Percentiles rank a stretch among this genome's conserved stretches.
phyloP scores from a whole-genome alignment of 2,113 vertebrate genomes.

The Taurulus bubalis region DNA sequence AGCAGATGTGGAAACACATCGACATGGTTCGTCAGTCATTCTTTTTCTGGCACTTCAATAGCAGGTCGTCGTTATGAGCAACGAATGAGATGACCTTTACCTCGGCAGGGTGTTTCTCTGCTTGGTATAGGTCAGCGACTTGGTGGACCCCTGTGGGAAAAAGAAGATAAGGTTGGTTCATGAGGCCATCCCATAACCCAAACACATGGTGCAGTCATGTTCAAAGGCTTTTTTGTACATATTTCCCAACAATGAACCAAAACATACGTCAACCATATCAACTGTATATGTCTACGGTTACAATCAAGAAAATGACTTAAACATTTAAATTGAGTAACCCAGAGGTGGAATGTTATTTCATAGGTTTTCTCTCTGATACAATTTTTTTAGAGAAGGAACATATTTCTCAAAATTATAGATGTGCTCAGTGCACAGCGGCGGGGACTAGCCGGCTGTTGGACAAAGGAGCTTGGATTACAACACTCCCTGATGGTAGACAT shows the following conservation, averaged over 20 bases:
- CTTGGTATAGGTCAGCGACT: conserved; percentile 78
- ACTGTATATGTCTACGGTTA: neutral
- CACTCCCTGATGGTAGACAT: no score
- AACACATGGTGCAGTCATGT: neutral
- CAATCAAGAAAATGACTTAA: neutral
- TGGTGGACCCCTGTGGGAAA: conserved; percentile 74
- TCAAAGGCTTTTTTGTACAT: neutral
- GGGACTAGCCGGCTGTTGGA: no score
- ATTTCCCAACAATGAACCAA: neutral
- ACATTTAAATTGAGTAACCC: neutral
- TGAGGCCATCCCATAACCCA: neutral
- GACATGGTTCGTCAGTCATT: no score
- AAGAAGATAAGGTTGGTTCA: neutral
- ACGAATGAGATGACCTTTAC: conserved; percentile 51
- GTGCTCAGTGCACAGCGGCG: no score
- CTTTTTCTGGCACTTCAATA: neutral
- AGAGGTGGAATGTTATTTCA: neutral
- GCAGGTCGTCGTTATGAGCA: neutral
- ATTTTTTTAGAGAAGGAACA: no score
- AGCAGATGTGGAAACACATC: neutral
- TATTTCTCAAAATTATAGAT: no score
- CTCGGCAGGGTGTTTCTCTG: conserved; percentile 79
- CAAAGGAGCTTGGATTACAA: no score
- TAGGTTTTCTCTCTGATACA: neutral
- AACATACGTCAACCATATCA: neutral